phyloP scores from a whole-genome alignment of 2,888 invertebrate genomes.

The Chironomus tentans region DNA sequence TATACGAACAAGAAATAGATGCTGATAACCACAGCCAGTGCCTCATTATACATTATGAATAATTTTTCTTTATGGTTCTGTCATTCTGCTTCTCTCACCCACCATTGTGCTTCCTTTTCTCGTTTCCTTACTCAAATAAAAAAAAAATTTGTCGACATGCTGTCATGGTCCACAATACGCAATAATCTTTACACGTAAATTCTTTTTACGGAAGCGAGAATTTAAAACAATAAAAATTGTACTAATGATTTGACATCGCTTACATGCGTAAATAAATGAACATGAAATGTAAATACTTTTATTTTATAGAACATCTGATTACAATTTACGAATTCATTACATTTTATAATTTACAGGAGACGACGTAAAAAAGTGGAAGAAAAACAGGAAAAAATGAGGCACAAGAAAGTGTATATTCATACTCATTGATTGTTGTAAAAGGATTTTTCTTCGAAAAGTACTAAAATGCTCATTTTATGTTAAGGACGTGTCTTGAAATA shows the following conservation, averaged over 20 bases:
- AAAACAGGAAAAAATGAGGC: not conserved
- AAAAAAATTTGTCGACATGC: too few relatives aligned
- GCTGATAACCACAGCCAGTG: not conserved
- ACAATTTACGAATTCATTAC: not conserved
- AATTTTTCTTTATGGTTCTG: not conserved
- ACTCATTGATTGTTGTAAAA: not conserved
- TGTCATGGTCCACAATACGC: too few relatives aligned
- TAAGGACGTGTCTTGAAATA: slow-evolving; percentile 3
- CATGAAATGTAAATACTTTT: not conserved
- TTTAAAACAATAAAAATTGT: not conserved
- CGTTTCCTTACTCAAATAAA: too few relatives aligned
- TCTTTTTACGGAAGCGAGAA: not conserved
- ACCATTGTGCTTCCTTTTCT: too few relatives aligned
- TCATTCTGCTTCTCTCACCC: too few relatives aligned
- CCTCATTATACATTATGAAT: not conserved
- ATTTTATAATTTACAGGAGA: not conserved
- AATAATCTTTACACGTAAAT: not conserved
- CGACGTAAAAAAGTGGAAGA: not conserved
- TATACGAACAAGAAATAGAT: not conserved
- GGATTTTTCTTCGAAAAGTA: slow-evolving; percentile 1
- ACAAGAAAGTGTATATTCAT: not conserved
- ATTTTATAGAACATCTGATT: not conserved
- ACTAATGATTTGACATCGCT: not conserved
- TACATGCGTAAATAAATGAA: not conserved
- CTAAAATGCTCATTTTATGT: slow-evolving; percentile 22